Evolutionary conservation across 2,113 vertebrate genomes (phyloP), one percentile per base, ranked within the genome.

Genomic region (Numida meleagris): DNA sequence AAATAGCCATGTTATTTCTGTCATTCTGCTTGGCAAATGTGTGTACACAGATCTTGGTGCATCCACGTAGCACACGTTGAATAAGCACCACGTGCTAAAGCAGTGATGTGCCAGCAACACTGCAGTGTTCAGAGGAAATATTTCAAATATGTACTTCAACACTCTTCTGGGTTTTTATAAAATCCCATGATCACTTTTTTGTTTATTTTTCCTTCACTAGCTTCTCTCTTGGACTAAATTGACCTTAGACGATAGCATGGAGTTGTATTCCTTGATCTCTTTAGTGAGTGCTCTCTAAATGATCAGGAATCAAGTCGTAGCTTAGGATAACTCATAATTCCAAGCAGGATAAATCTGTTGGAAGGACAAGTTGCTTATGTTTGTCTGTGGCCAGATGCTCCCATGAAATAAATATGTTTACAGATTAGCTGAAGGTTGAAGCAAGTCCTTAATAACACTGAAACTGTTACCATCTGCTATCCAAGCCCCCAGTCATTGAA

Each of bases 221-320:
- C 67, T 25, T 94, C 82, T 96, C 58, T 62, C 65, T 82, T 91
- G 88, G 72, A 85, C 83, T 94, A 92, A 94, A 89, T 61, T 92
- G 85, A 94, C 86, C 76, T 94, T 88, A 72, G 46, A 59, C n/a
- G 90, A 17, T 76, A 78, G 24, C 53, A 45, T 34, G 57, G 55
- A 62, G 24, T 84, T 72, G 12, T 4, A 53, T 86, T 88, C 23
- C 40, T 61, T 86, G 92, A 72, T 86, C 23, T 81, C 20, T 25
- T 25, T 70, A 10, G 34, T 75, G 43, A 86, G 59, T 27, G 43
- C 5, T 81, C 10, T 82, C 45, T 80, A 89, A 62, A 27, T 74
- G 59, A 71, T 82, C 31, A 67, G 57, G 43, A 95, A 81, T 77
- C 36, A 42, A 55, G 24, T 83, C 40, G 6, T 38, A 24, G 21